A percentile compares a stretch with the other conserved stretches of the same genome.
phyloP scores from a whole-genome alignment of 2,888 invertebrate genomes.

The Protodeltote pygarga region DNA sequence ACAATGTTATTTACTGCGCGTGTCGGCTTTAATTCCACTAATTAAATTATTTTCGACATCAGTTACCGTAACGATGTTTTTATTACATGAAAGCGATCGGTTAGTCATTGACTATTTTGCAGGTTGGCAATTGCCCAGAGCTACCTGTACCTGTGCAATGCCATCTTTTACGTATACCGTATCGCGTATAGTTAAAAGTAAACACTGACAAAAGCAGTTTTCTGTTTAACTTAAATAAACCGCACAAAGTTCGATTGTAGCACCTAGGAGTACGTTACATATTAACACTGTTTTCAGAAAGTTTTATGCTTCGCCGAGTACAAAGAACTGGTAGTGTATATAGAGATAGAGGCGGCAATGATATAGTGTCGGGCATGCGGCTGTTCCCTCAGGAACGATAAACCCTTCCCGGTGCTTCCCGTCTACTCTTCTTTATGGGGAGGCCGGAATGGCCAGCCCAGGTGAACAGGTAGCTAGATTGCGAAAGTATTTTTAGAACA shows the following conservation, averaged over 20 bases:
- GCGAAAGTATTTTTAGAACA: slow-evolving; percentile 85
- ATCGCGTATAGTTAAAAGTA: slow-evolving; percentile 6
- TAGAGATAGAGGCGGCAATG: slow-evolving; percentile 82
- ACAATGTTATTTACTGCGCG: slow-evolving; percentile 47
- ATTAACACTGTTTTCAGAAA: slow-evolving; percentile 71
- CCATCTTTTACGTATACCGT: too few species aligned
- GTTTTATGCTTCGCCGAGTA: slow-evolving; percentile 70
- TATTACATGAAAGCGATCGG: slow-evolving; percentile 11
- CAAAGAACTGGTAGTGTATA: slow-evolving; percentile 74
- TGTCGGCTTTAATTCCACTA: slow-evolving; percentile 42
- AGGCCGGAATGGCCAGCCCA: slow-evolving; percentile 85
- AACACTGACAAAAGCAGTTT: slow-evolving; percentile 16
- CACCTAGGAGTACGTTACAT: slow-evolving; percentile 54
- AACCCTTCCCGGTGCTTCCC: slow-evolving; percentile 84
- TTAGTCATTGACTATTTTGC: slow-evolving; percentile 2
- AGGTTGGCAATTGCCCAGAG: slow-evolving; percentile 5
- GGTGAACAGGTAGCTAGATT: slow-evolving; percentile 85
- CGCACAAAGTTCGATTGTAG: slow-evolving; percentile 49
- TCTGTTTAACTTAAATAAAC: slow-evolving; percentile 48
- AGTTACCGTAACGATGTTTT: slow-evolving; percentile 22
- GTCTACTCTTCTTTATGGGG: slow-evolving; percentile 86
- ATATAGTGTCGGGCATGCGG: slow-evolving; percentile 84
- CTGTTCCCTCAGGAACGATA: slow-evolving; percentile 84
- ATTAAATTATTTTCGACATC: slow-evolving; percentile 47
- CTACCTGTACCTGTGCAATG: too few species aligned